Conservation (phyloP, 2,888 invertebrate genomes). For the Carabus problematicus region DNA sequence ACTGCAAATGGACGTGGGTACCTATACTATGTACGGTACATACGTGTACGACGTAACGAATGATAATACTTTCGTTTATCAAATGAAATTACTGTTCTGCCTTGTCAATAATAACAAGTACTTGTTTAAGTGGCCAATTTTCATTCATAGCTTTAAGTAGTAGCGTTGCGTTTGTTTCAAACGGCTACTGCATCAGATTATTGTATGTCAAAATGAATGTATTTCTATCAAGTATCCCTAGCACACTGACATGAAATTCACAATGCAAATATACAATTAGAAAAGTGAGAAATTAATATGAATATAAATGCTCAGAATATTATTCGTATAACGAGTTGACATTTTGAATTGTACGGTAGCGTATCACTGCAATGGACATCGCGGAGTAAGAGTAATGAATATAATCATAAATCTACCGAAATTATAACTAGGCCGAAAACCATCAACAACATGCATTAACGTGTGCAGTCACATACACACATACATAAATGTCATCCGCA, state of each 20-base stretch:
- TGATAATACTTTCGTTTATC: neutral
- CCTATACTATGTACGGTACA: neutral
- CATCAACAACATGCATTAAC: too few relatives aligned
- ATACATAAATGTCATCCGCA: conserved; percentile 27
- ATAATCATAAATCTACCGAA: conserved; percentile 38
- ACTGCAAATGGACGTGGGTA: conserved; percentile 4
- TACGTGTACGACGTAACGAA: conserved; percentile 7
- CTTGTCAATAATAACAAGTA: conserved; percentile 16
- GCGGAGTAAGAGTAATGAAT: conserved; percentile 22
- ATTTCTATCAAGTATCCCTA: too few relatives aligned
- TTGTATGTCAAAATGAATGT: too few relatives aligned
- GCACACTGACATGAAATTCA: neutral
- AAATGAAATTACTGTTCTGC: too few relatives aligned
- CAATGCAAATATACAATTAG: conserved; percentile 7
- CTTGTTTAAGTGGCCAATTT: conserved; percentile 36
- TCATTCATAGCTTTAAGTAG: conserved; percentile 15
- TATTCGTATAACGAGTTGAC: conserved; percentile 3
- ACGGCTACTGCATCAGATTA: too few relatives aligned
- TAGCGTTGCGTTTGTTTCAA: too few relatives aligned
- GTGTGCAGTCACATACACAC: conserved; percentile 23
- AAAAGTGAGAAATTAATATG: neutral
- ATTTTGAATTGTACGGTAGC: neutral
- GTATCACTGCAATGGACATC: conserved; percentile 22
- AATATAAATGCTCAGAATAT: conserved; percentile 1
- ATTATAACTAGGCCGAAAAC: conserved; percentile 27